Evolutionary conservation across 2,888 invertebrate genomes (phyloP), one percentile per base, ranked within the genome.

Genomic region (Ecliptopera silaceata): DNA sequence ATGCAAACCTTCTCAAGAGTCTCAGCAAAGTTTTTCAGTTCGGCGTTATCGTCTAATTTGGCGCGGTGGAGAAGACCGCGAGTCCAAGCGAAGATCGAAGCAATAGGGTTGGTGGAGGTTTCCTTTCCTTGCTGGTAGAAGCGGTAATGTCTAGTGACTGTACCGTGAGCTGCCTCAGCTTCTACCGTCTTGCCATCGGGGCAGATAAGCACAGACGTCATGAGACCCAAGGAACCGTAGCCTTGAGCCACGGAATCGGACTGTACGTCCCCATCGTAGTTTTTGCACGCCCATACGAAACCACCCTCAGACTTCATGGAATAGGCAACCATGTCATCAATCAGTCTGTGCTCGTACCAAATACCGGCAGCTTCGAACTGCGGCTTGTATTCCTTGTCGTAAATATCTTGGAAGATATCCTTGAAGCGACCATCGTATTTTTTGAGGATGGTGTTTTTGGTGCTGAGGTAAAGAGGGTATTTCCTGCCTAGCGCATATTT

Each of bases 271-370:
- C 99, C 99, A 78, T 99, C 99, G 81, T 99, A 99, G 86, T 99
- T 99, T 85, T 99, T 99, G 87, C 99, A 99, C 6, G 99, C 98
- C 99, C 99, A 99, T 0, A 99, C 98, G 84, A 99, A 99, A 38
- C 99, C 99, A 67, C 99, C 99, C 72, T 98, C 97, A 0, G 97
- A 97, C 85, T 99, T 99, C 97, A 99, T 97, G 29, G 96, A 95
- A 77, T 98, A 98, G 1, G 99, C 99, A 11, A 99, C 99, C 99
- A 99, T 99, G 77, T 99, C 99, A 82, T 99, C 99, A 77, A 99
- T 99, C 50, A 99, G 92, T 60, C 99, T 94, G 85, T 99, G 99
- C 84, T 99, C 99, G 80, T 99, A 99, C 98, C 98, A 99, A 72
- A 99, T 95, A 3, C 95, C 95, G 61, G 94, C 94, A 0, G 95